phyloP scores from a whole-genome alignment of 2,888 invertebrate genomes.

The Plebejus argus region DNA sequence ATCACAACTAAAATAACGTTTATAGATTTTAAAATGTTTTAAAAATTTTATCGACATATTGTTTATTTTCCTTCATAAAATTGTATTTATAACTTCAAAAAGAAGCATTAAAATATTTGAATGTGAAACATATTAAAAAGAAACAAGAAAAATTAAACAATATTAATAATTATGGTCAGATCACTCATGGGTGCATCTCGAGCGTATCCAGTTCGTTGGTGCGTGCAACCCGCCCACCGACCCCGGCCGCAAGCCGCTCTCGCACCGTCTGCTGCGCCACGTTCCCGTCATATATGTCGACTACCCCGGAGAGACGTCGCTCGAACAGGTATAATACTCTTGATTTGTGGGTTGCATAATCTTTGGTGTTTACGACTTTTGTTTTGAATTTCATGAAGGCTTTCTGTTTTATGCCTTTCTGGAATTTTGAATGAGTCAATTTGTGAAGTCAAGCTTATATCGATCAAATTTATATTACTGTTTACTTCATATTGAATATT shows the following conservation, averaged over 20 bases:
- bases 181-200: slow-evolving; percentile 97
- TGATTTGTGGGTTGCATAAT: neutral
- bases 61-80: too few relatives aligned
- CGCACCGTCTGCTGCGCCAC: slow-evolving; percentile 93
- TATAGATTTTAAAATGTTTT: too few relatives aligned
- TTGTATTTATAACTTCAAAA: too few relatives aligned
- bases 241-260: slow-evolving; percentile 97
- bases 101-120: too few relatives aligned
- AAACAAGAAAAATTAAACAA: neutral
- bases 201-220: slow-evolving; percentile 99
- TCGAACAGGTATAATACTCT: slow-evolving; percentile 85
- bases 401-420: too few relatives aligned
- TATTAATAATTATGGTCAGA: slow-evolving; percentile 70
- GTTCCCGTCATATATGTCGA: slow-evolving; percentile 99
- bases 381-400: neutral
- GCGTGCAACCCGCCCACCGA: slow-evolving; percentile 99
- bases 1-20: too few relatives aligned
- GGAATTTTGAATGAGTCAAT: too few relatives aligned
- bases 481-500: too few relatives aligned
- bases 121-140: neutral
- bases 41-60: too few relatives aligned
- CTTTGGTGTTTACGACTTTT: neutral
- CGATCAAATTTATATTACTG: too few relatives aligned
- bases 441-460: too few relatives aligned
- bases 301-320: slow-evolving; percentile 98